These are phyloP conservation scores for Heliconius aoede DNA, from an alignment of 2,888 invertebrate genomes.

Conservation along the genomic window DNA sequence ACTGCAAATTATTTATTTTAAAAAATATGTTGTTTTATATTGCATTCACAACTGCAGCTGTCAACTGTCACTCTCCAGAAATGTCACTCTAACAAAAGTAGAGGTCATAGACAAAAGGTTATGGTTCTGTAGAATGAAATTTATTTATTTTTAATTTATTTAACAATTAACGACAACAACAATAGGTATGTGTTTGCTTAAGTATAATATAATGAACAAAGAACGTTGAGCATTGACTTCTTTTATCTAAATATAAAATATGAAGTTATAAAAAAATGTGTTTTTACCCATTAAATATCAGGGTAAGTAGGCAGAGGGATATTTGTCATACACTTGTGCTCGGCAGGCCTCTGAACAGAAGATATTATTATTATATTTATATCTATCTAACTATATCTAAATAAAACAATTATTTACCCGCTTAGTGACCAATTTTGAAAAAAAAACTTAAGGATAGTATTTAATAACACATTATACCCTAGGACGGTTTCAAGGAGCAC, in stretches of 20 bases:
- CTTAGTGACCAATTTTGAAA: too few species aligned
- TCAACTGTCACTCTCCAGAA: neutral
- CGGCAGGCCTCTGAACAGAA: too few species aligned
- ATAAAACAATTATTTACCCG: too few species aligned
- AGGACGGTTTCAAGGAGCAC: too few species aligned
- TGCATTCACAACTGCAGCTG: neutral
- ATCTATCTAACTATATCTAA: too few species aligned
- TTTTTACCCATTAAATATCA: neutral
- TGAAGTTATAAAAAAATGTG: too few species aligned
- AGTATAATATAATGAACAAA: neutral
- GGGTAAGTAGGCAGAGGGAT: neutral
- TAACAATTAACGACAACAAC: neutral
- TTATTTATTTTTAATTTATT: neutral
- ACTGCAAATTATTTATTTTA: too few species aligned
- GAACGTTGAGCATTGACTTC: neutral
- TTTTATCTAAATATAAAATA: neutral
- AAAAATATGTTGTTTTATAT: neutral
- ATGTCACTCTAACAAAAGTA: neutral
- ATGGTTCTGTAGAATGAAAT: neutral
- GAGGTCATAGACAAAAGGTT: neutral
- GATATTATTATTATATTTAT: too few species aligned
- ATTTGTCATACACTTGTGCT: too few species aligned
- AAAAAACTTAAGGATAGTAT: too few species aligned
- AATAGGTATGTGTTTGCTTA: neutral
- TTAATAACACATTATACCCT: too few species aligned